Evolutionary conservation across 2,888 invertebrate species (phyloP).

Genomic region (Tholera decimalis): DNA sequence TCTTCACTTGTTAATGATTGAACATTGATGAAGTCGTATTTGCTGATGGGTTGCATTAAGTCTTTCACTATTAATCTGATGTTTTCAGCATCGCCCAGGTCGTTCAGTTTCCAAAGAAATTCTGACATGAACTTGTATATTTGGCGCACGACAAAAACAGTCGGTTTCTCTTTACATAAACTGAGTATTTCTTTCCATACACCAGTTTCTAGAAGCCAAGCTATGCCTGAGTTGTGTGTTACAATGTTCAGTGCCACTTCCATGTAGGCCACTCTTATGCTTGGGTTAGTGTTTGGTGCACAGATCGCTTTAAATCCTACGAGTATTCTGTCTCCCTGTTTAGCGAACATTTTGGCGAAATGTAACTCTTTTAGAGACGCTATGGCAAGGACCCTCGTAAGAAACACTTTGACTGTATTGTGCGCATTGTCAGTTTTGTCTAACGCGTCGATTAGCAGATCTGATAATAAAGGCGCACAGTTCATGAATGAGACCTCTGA

Average conservation of each 20-base stretch:
- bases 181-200: conserved; percentile 93
- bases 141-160: conserved; percentile 94
- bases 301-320: conserved; percentile 76
- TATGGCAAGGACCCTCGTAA: conserved; percentile 92
- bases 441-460: conserved; percentile 76
- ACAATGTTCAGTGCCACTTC: conserved; percentile 92
- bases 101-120: conserved; percentile 91
- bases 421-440: conserved; percentile 73
- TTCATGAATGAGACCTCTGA: conserved; percentile 78
- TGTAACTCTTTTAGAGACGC: conserved; percentile 91
- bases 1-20: conserved; percentile 87
- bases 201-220: conserved; percentile 92
- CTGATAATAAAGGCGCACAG: conserved; percentile 75
- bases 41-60: conserved; percentile 92
- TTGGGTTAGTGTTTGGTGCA: conserved; percentile 87
- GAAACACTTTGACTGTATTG: conserved; percentile 90
- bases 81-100: conserved; percentile 85
- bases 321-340: conserved; percentile 75
- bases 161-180: conserved; percentile 93
- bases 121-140: conserved; percentile 92
- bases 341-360: conserved; percentile 90
- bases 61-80: conserved; percentile 90
- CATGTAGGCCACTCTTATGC: conserved; percentile 93
- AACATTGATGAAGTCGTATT: conserved; percentile 88
- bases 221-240: conserved; percentile 92